A percentile compares a stretch with the other conserved stretches of the same genome.
phyloP scores from a whole-genome alignment of 2,797 vertebrate species.

The Cyprinodon diabolis region DNA sequence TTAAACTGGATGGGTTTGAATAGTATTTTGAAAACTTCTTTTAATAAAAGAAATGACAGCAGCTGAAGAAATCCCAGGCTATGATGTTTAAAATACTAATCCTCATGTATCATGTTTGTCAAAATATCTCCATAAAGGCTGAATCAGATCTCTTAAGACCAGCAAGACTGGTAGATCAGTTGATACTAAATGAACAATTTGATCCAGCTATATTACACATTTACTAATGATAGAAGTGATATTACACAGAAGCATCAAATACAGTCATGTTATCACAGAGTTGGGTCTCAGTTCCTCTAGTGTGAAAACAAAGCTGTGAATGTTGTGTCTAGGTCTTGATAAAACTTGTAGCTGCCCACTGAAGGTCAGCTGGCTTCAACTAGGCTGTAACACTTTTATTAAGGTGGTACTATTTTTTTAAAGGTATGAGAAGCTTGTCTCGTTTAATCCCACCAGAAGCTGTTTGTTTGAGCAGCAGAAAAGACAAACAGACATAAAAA shows the following conservation, averaged over 20 bases:
- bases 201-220: background rate
- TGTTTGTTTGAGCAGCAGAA: no score
- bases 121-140: background rate
- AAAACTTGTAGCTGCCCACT: background rate
- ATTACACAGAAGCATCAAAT: background rate
- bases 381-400: background rate
- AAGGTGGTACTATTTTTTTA: background rate
- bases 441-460: no score
- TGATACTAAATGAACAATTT: background rate
- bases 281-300: background rate
- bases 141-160: background rate
- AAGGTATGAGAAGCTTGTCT: background rate
- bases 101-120: background rate
- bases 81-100: no score
- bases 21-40: background rate
- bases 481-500: no score
- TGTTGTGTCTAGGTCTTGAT: background rate
- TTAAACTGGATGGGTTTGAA: background rate
- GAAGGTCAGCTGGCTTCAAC: background rate
- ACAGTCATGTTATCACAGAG: background rate
- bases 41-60: no score
- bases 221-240: background rate
- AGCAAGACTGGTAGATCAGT: background rate
- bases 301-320: background rate
- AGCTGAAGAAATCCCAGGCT: no score